Evolutionary conservation across 2,797 vertebrate genomes (phyloP), one percentile per base, ranked within the genome.

Genomic region (Cetoscarus ocellatus): DNA sequence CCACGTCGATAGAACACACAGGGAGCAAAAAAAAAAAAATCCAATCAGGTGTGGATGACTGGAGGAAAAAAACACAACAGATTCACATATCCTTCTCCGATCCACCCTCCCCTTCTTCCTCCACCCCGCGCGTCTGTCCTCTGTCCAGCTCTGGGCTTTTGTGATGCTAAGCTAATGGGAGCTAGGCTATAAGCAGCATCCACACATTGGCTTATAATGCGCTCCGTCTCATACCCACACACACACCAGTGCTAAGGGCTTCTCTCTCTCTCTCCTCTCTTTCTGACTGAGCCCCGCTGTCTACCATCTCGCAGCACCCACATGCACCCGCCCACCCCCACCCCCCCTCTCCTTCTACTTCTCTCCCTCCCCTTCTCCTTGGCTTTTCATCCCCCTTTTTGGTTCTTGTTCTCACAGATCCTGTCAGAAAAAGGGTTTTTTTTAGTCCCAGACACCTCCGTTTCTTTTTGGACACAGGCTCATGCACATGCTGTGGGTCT

Each of bases 161-260:
- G 77, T 90, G 86, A 94, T 90, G 94, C 94, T 93, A 91, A 88
- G 94, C 95, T 96, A 95, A 92, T 88, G 89, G 85, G 86, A 73
- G 94, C 95, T 95, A 93, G 92, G 94, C 96, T 89, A 27, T 27
- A 90, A 86, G 87, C 94, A 89, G 88, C 88, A 91, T 93, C 91
- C 87, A 90, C 90, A 91, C 90, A 83, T 72, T 80, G 87, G 83
- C 77, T 90, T 82, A 75, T 77, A 83, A 87, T 79, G 79, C 51
- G 56, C 77, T 86, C 87, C 3, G 83, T 86, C 87, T 91, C 87
- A 76, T 83, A 82, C 80, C 72, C 82, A 83, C 82, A 88, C 70
- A 78, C 82, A 82, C 81, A 53, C 52, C 69, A 80, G 54, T 68
- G 80, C 65, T 61, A 67, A 10, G 75, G 71, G 77, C 84, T 69